Conservation (phyloP, 23 tunicate genomes). For the Diplosoma virens region DNA sequence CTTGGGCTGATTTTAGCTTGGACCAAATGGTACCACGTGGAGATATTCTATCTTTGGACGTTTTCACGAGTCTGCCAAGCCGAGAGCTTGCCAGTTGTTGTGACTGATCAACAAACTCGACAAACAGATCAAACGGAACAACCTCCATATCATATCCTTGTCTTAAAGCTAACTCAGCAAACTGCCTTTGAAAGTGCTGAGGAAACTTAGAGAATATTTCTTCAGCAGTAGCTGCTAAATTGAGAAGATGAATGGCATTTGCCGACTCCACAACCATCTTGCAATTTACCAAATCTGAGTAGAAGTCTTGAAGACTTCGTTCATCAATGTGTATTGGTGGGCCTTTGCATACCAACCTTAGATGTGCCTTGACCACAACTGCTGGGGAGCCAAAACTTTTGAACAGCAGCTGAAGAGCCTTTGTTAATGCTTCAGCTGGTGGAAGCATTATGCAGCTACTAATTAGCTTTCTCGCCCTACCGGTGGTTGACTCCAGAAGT, state of each 20-base stretch:
- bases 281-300: constrained; percentile 17
- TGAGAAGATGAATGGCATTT: background rate
- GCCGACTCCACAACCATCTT: constrained; percentile 4
- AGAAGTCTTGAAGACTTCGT: constrained; percentile 5
- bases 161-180: constrained; percentile 5
- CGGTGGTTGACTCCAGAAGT: constrained; percentile 4
- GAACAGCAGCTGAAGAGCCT: background rate
- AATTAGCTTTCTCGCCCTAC: constrained; percentile 6
- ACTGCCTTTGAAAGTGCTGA: background rate
- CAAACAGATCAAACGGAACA: constrained; percentile 15
- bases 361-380: constrained; percentile 8
- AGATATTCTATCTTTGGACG: background rate
- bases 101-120: constrained; percentile 8
- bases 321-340: background rate
- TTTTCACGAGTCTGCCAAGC: constrained; percentile 4
- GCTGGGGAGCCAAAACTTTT: background rate
- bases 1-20: background rate
- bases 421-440: background rate
- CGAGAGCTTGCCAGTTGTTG: background rate
- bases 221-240: background rate
- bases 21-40: background rate
- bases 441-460: background rate
- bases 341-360: background rate
- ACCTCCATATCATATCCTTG: constrained; percentile 1
- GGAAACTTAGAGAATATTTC: background rate